Evolutionary conservation across 1,140 invertebrate species (phyloP).

Genomic region (Cyphomyrmex costatus): DNA sequence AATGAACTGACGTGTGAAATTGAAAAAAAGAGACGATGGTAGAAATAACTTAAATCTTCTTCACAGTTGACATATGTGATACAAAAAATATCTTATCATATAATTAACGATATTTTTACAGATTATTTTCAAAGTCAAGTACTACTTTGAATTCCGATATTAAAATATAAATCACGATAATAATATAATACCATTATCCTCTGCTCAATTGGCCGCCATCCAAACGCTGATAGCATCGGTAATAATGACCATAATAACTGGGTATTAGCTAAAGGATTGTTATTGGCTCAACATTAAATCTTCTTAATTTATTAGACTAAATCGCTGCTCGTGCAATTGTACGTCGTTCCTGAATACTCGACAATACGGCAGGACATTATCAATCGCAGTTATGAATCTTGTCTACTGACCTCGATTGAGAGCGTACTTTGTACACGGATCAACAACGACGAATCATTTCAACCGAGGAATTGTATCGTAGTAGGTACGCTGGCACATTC

Average conservation of each 20-base stretch:
- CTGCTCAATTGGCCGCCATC: slow-evolving; percentile 19
- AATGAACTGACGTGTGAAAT: background rate
- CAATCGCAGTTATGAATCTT: slow-evolving; percentile 43
- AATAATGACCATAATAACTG: slow-evolving; percentile 28
- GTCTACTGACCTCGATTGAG: slow-evolving; percentile 60
- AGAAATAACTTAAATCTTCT: background rate
- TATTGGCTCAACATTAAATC: slow-evolving; percentile 35
- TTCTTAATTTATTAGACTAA: slow-evolving; percentile 28
- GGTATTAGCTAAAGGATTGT: slow-evolving; percentile 40
- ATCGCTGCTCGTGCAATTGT: background rate
- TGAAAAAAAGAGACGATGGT: background rate
- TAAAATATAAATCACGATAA: slow-evolving; percentile 40
- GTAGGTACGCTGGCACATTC: background rate
- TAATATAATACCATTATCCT: slow-evolving; percentile 42
- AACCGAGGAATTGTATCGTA: slow-evolving; percentile 9
- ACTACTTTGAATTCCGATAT: background rate
- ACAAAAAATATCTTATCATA: background rate
- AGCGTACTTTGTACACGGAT: background rate
- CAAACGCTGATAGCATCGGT: slow-evolving; percentile 40
- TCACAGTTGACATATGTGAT: background rate
- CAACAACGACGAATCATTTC: slow-evolving; percentile 19
- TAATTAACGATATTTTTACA: background rate
- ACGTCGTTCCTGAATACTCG: background rate
- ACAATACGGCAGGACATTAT: background rate
- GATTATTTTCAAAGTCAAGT: background rate